A percentile compares a stretch with the other conserved stretches of the same genome.
Conservation (phyloP, 2,888 invertebrate species). For the Emmelina monodactyla region DNA sequence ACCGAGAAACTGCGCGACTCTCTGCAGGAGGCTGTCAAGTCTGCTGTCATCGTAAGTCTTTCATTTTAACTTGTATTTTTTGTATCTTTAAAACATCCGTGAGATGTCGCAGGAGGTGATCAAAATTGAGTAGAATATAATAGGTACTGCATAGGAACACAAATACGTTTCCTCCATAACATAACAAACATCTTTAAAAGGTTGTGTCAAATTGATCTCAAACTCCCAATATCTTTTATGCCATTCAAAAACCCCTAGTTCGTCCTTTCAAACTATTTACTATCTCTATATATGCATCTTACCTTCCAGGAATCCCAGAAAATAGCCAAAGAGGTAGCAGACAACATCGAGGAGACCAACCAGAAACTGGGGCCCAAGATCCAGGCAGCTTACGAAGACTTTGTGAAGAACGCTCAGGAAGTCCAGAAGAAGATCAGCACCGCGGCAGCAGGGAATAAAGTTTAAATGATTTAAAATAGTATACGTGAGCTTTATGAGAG, state of each 20-base stretch:
- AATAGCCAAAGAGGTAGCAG: constrained; percentile 37
- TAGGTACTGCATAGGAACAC: neutral
- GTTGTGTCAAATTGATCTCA: neutral
- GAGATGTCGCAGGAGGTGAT: neutral
- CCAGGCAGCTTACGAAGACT: constrained; percentile 45
- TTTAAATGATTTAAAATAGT: too few relatives aligned
- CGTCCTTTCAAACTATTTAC: neutral
- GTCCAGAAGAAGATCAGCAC: constrained; percentile 50
- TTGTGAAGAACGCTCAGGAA: constrained; percentile 36
- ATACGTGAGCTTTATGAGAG: too few relatives aligned
- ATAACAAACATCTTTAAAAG: neutral
- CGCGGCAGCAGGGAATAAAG: too few relatives aligned
- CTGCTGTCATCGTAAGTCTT: too few relatives aligned
- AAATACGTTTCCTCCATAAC: neutral
- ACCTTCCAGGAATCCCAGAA: constrained; percentile 35
- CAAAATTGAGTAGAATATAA: neutral
- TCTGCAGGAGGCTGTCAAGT: constrained; percentile 28
- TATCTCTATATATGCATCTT: neutral
- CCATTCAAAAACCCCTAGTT: neutral
- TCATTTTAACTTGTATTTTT: too few relatives aligned
- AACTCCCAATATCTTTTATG: neutral
- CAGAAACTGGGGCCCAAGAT: constrained; percentile 45
- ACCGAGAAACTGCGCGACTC: constrained; percentile 33
- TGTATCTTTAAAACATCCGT: too few relatives aligned
- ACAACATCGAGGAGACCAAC: constrained; percentile 40